Evolutionary conservation across 1,140 invertebrate species (phyloP).

Genomic region (Drosophila virilis): DNA sequence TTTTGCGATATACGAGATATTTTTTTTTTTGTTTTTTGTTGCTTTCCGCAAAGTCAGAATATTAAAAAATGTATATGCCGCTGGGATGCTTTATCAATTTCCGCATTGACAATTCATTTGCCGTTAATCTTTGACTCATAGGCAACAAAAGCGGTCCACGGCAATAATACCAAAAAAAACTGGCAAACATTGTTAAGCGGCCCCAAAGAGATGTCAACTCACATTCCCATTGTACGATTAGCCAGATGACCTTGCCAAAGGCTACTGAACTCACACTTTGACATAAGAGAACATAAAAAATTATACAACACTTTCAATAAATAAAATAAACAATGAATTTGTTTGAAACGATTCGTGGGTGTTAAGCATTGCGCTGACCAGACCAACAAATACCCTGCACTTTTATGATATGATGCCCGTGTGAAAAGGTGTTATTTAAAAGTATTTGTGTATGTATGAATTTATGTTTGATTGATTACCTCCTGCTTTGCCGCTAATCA

Average conservation of each 20-base stretch:
- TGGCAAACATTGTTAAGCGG: conserved; percentile 22
- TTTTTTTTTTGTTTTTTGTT: not conserved
- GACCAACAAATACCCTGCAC: conserved; percentile 6
- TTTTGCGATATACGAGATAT: conserved; percentile 6
- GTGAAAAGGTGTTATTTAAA: too few relatives aligned
- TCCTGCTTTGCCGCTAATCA: too few relatives aligned
- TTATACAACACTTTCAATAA: conserved; percentile 32
- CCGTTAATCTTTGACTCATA: conserved; percentile 50
- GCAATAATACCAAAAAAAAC: conserved; percentile 17
- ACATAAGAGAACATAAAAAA: conserved; percentile 24
- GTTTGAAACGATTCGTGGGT: conserved; percentile 22
- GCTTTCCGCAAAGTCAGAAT: not conserved
- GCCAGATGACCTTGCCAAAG: conserved; percentile 47
- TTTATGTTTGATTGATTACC: too few relatives aligned
- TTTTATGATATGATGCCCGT: too few relatives aligned
- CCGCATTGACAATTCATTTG: conserved; percentile 54
- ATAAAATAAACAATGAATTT: conserved; percentile 30
- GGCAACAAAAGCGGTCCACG: conserved; percentile 6
- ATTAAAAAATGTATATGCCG: conserved; percentile 14
- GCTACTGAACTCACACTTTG: conserved; percentile 52
- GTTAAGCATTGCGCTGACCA: not conserved
- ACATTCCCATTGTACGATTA: conserved; percentile 38
- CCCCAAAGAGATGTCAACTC: conserved; percentile 55
- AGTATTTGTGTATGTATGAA: too few relatives aligned
- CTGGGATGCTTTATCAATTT: conserved; percentile 44